phyloP scores from a whole-genome alignment of 2,113 vertebrate species.

The Cochlearius cochlearius region DNA sequence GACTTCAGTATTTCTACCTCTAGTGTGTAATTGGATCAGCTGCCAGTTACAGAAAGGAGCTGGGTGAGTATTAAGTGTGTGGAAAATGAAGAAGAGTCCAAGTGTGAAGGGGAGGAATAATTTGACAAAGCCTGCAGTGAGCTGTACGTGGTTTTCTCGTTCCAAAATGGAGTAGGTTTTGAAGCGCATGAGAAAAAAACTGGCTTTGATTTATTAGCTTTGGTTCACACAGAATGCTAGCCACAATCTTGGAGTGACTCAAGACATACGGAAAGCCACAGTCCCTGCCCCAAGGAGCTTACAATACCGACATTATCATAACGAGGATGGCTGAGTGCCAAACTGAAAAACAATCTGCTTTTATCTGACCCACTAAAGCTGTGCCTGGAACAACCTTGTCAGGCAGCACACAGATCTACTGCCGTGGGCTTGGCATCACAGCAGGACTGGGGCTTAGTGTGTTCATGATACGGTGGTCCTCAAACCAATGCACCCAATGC shows the following conservation, averaged over 20 bases:
- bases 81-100: conserved; percentile 59
- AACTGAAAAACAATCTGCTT: not conserved
- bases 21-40: conserved; percentile 56
- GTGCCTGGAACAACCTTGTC: not conserved
- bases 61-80: conserved; percentile 53
- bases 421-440: not conserved
- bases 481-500: not conserved
- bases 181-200: conserved; percentile 14
- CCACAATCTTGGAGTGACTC: conserved; percentile 20
- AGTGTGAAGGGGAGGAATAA: conserved; percentile 70
- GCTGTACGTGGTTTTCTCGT: not conserved
- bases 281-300: conserved; percentile 11
- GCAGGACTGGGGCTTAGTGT: not conserved
- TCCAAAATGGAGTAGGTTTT: conserved; percentile 64
- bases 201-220: conserved; percentile 50
- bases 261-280: not conserved
- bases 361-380: not conserved
- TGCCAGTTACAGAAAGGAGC: conserved; percentile 55
- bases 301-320: not conserved
- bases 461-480: not conserved
- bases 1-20: conserved; percentile 50
- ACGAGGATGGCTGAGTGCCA: not conserved
- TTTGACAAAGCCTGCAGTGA: conserved; percentile 65
- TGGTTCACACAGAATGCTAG: conserved; percentile 37
- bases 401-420: not conserved